A percentile compares a stretch with the other conserved stretches of the same genome.
Conservation (phyloP, 2,888 invertebrate species). For the Neuroscelio doddi region DNA sequence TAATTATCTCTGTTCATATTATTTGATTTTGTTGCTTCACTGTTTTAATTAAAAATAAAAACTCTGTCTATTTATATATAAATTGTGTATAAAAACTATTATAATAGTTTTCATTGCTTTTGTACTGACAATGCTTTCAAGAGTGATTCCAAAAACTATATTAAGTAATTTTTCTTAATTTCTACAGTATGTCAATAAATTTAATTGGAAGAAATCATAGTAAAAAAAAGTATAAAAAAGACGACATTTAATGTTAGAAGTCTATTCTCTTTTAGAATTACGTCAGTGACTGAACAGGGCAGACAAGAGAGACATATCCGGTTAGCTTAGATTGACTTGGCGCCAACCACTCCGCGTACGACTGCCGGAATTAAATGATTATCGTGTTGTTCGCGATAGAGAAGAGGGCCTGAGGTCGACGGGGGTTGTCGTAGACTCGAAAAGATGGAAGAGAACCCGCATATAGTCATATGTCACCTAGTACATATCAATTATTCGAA, state of each 20-base stretch:
- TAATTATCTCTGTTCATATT: too few relatives aligned
- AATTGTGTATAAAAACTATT: too few relatives aligned
- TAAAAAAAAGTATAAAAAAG: constrained; percentile 1
- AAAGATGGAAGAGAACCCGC: constrained; percentile 40
- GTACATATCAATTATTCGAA: constrained; percentile 25
- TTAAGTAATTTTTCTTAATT: background rate
- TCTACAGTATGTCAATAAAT: background rate
- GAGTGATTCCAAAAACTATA: background rate
- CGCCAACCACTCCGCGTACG: constrained; percentile 70
- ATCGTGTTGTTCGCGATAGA: constrained; percentile 64
- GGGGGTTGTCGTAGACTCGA: constrained; percentile 23
- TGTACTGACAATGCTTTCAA: too few relatives aligned
- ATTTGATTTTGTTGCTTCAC: too few relatives aligned
- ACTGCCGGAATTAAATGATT: constrained; percentile 71
- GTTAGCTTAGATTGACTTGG: constrained; percentile 71
- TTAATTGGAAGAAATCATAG: constrained; percentile 21
- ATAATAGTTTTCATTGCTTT: too few relatives aligned
- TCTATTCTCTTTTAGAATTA: constrained; percentile 50
- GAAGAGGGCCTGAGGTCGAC: constrained; percentile 22
- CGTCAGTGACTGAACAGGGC: constrained; percentile 60
- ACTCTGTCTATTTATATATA: too few relatives aligned
- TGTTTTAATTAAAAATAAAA: too few relatives aligned
- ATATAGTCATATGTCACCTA: constrained; percentile 33
- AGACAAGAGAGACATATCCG: constrained; percentile 70
- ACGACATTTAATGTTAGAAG: constrained; percentile 3